Conservation (phyloP, 1,140 invertebrate species). For the Aphaenogaster rudis region DNA sequence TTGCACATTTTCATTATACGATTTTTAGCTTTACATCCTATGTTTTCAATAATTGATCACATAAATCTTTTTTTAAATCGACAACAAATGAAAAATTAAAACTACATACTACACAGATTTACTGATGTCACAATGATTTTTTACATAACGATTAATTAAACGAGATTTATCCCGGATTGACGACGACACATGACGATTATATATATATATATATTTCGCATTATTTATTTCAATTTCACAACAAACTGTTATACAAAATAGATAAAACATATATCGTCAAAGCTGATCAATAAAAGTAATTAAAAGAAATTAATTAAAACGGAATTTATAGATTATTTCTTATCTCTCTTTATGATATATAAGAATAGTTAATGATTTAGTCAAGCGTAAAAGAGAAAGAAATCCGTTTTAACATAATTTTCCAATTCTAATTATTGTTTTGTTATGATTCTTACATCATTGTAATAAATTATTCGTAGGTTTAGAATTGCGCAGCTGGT, state of each 20-base stretch:
- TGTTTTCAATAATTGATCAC: background rate
- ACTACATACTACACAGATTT: background rate
- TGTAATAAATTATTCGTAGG: background rate
- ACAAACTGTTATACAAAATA: background rate
- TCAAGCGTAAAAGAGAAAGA: background rate
- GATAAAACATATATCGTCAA: background rate
- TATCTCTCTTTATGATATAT: background rate
- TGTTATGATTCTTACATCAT: background rate
- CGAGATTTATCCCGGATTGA: background rate
- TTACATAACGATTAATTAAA: conserved; percentile 5
- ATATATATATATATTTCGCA: background rate
- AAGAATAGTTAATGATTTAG: background rate
- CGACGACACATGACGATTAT: background rate
- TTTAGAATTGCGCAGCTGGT: background rate
- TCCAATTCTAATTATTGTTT: background rate
- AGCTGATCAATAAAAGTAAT: conserved; percentile 4
- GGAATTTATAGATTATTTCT: background rate
- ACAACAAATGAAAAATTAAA: background rate
- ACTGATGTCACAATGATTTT: background rate
- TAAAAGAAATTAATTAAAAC: background rate
- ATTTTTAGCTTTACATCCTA: background rate
- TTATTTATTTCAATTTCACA: background rate
- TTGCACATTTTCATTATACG: background rate
- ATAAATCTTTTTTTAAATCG: conserved; percentile 11
- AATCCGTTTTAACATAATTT: background rate